Evolutionary conservation across 92 coral and sea anemone species (phyloP), one percentile per base, ranked within the genome.

Genomic region (Zoanthus gigantus): DNA sequence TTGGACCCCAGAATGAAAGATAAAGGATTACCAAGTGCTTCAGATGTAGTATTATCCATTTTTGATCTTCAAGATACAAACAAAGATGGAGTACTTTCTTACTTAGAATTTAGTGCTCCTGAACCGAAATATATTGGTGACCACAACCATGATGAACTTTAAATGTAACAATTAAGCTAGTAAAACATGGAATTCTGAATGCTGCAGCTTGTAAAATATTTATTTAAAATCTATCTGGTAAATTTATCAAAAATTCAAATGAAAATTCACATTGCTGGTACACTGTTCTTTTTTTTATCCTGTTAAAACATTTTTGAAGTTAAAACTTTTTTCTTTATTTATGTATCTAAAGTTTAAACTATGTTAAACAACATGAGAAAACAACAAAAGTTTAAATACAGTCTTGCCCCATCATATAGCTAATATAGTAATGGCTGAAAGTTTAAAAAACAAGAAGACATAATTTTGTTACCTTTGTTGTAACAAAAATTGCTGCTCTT

Each of bases 81-180:
- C 78, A 95, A 95, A 58, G 96, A 95, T 85, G 98, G 98, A 0
- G 94, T 90, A 31, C 91, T 95, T 60, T 95, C 98, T 7, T 91
- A 74, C 89, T 87, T 91, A 42, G 98, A 95, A 82, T 95, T 95
- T 71, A 86, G 79, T 89, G 92, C 94, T 4, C 98, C 98, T 50
- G 91, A 95, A 87, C 98, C 85, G 85, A 96, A 93, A 65, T 37
- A 65, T 60, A 13, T 10, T 10, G 45, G 1, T 17, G 34, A 37
- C 2, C 6, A 0, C 2, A 30, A 69, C 30, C 30, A 69, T 31
- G 10, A 16, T 63, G 69, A 63, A 63, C 74, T 69, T 69, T 69
- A 10, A 34, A 32, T 69, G 45, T 29, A 4, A 29, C 29, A 2
- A 23, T n/a, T n/a, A n/a, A 9, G 9, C 72, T 17, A 10, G 66